Conservation (phyloP, 2,113 vertebrate species). For the Thymallus thymallus region DNA sequence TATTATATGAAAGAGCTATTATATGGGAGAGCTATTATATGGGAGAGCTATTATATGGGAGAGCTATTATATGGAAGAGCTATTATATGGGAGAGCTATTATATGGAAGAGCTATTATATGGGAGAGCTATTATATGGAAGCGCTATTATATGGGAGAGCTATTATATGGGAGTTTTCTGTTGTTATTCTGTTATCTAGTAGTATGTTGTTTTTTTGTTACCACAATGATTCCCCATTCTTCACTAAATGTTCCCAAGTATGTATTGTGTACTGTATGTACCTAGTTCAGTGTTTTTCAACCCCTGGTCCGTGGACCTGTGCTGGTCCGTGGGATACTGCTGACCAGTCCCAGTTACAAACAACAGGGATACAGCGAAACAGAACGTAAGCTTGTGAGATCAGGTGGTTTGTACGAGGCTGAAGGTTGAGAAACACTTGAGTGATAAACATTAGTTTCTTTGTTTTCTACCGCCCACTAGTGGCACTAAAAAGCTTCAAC, state of each 20-base stretch:
- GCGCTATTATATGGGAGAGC: neutral
- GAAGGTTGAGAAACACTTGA: neutral
- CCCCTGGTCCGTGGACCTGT: neutral
- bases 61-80: slow-evolving; percentile 25
- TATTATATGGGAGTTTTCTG: slow-evolving; percentile 12
- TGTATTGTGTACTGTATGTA: neutral
- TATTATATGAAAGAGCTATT: slow-evolving; percentile 21
- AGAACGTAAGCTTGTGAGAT: too few relatives aligned
- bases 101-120: too few relatives aligned
- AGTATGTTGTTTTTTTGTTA: slow-evolving; percentile 20
- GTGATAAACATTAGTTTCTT: slow-evolving; percentile 31
- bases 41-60: slow-evolving; percentile 5
- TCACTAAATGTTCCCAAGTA: neutral
- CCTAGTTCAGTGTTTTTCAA: neutral
- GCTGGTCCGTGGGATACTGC: too few relatives aligned
- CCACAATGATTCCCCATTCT: slow-evolving; percentile 9
- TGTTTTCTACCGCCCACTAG: slow-evolving; percentile 61
- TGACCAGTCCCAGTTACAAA: too few relatives aligned
- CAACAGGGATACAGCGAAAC: too few relatives aligned
- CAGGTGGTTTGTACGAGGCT: too few relatives aligned
- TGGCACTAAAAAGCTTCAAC: slow-evolving; percentile 51
- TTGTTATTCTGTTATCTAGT: slow-evolving; percentile 28
- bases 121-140: slow-evolving; percentile 30
- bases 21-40: neutral
- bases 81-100: neutral